Base-by-base conservation (phyloP, 2,888 invertebrate species). In the Venusia cambrica region DNA sequence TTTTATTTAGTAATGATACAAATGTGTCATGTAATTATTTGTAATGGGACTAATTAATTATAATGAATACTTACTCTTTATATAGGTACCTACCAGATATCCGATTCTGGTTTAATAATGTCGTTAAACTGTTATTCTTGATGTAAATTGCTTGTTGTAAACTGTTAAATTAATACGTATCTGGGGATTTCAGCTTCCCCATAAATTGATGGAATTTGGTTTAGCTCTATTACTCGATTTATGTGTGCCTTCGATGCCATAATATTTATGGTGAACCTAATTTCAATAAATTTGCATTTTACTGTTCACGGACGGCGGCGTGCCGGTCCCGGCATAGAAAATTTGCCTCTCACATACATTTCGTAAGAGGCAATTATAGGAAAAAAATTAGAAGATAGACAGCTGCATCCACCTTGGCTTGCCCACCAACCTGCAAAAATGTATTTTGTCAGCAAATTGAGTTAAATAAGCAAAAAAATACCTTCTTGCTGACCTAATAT, bases 241-340 rank as follows among this genome's bases (percentile, higher is more conserved):
- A 78, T 66, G 60, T 56, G 47, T 38, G 48, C 48, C 54, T 64
- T 68, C 55, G 61, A 59, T 53, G 46, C 47, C 48, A 46, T 57
- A 51, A 62, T 73, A 69, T 75, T 74, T 73, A 76, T 68, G 59
- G 54, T 48, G 50, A 54, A 51, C 61, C 60, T 70, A 76, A 76
- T 73, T 73, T 73, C 64, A 54, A 58, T 32, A 35, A 55, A 72
- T 73, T 73, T 68, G 65, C 67, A 70, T 73, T 70, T 71, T 62
- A 64, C 50, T 66, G 58, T 67, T 67, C 68, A 60, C 70, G 69
- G 72, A 62, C 54, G n/a, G n/a, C n/a, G n/a, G n/a, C n/a, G n/a
- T n/a, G n/a, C n/a, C n/a, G n/a, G n/a, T 51, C 45, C 48, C 48
- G 34, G 44, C 7, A 46, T 39, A 27, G n/a, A n/a, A n/a, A n/a